phyloP scores from a whole-genome alignment of 2,797 vertebrate species.

The Lerista edwardsae region DNA sequence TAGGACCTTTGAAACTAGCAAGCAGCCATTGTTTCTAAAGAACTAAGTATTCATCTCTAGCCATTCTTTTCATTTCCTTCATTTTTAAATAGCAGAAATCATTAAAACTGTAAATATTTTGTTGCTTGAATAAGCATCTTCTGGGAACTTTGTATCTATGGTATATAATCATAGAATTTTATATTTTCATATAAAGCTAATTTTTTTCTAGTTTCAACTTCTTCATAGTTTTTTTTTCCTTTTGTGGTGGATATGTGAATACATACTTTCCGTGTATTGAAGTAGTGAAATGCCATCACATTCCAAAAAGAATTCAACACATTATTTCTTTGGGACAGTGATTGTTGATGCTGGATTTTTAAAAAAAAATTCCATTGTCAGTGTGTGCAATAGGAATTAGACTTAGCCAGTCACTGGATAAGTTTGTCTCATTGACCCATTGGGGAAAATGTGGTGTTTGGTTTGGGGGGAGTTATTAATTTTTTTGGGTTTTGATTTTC shows the following conservation, averaged over 20 bases:
- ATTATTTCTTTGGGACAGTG: slow-evolving; percentile 85
- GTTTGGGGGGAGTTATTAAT: slow-evolving; percentile 70
- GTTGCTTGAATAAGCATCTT: slow-evolving; percentile 87
- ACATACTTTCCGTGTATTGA: slow-evolving; percentile 79
- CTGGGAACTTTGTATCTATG: slow-evolving; percentile 88
- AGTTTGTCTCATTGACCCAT: slow-evolving; percentile 82
- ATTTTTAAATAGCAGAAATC: slow-evolving; percentile 78
- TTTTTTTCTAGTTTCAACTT: slow-evolving; percentile 88
- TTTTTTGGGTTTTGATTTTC: slow-evolving; percentile 69
- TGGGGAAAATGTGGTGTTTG: slow-evolving; percentile 79
- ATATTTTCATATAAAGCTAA: slow-evolving; percentile 96
- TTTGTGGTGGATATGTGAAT: slow-evolving; percentile 82
- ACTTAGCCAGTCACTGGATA: slow-evolving; percentile 83
- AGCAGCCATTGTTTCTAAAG: slow-evolving; percentile 80
- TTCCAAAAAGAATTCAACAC: slow-evolving; percentile 77
- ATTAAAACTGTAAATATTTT: slow-evolving; percentile 89
- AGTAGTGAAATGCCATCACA: slow-evolving; percentile 81
- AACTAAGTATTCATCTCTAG: slow-evolving; percentile 70
- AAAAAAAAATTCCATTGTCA: slow-evolving; percentile 81
- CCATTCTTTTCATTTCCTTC: slow-evolving; percentile 71
- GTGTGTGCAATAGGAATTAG: slow-evolving; percentile 85
- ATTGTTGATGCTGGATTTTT: slow-evolving; percentile 84
- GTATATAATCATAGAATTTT: slow-evolving; percentile 94
- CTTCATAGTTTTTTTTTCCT: slow-evolving; percentile 74
- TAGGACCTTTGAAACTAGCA: slow-evolving; percentile 79